These are phyloP conservation scores for Vireo altiloquus DNA, from an alignment of 2,113 vertebrate genomes.

Conservation along the genomic window DNA sequence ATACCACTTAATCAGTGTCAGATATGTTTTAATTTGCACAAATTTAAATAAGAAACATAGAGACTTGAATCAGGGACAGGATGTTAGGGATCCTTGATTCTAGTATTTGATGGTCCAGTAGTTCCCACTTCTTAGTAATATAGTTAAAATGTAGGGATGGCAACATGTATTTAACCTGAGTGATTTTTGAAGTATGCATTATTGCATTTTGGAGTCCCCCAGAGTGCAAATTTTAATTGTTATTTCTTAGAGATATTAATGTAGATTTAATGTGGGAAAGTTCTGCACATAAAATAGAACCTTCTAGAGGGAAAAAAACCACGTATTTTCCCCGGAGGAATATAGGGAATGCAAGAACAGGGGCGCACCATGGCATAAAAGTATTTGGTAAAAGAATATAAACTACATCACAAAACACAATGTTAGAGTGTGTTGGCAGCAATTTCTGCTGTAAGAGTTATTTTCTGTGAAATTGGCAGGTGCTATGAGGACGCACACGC, in stretches of 20 bases:
- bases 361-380: not conserved
- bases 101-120: not conserved
- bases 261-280: not conserved
- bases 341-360: not conserved
- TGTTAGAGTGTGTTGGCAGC: not conserved
- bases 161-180: not conserved
- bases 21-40: not conserved
- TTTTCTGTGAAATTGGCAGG: not conserved
- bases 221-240: not conserved
- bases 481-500: not conserved
- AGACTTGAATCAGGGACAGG: not conserved
- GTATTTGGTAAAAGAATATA: not conserved
- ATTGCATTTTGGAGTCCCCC: not conserved
- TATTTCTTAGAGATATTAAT: not conserved
- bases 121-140: not conserved
- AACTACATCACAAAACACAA: not conserved
- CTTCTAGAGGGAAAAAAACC: not conserved
- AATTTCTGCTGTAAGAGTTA: not conserved
- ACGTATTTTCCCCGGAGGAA: accelerated
- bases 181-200: not conserved
- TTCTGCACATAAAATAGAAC: not conserved
- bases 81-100: not conserved
- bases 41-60: not conserved
- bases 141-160: not conserved
- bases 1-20: not conserved